These are phyloP conservation scores for Okapia johnstoni DNA, from an alignment of 2,113 vertebrate species.

Conservation along the genomic window DNA sequence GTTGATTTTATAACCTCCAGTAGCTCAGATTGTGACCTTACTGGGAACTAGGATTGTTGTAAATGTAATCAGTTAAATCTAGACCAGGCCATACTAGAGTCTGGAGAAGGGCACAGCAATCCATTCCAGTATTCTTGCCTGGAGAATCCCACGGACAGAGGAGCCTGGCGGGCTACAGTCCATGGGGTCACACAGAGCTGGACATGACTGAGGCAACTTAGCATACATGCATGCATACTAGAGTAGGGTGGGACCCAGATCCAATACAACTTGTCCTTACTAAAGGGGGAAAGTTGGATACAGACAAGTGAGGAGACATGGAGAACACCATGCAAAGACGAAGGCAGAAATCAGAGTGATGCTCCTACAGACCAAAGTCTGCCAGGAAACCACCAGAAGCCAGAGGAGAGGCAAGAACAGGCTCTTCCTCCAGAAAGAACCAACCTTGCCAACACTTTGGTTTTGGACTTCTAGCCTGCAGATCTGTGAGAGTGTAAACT, in stretches of 20 bases:
- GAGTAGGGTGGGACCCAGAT: no score
- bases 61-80: neutral
- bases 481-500: neutral
- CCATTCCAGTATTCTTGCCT: neutral
- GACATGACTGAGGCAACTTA: neutral
- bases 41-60: neutral
- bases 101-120: neutral
- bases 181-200: neutral
- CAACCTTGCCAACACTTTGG: neutral
- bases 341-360: neutral
- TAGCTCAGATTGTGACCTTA: neutral
- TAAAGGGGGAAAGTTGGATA: no score
- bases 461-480: neutral
- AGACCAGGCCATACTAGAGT: neutral
- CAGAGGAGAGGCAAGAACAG: accelerated
- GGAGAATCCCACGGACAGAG: neutral
- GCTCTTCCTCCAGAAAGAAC: neutral
- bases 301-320: neutral
- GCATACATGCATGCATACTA: neutral
- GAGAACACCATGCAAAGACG: neutral
- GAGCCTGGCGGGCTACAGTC: neutral
- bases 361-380: neutral
- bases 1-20: neutral
- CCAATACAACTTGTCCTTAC: neutral
- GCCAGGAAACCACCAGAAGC: neutral